Evolutionary conservation across 2,888 invertebrate species (phyloP).

Genomic region (Xestoiulus laeticollis): DNA sequence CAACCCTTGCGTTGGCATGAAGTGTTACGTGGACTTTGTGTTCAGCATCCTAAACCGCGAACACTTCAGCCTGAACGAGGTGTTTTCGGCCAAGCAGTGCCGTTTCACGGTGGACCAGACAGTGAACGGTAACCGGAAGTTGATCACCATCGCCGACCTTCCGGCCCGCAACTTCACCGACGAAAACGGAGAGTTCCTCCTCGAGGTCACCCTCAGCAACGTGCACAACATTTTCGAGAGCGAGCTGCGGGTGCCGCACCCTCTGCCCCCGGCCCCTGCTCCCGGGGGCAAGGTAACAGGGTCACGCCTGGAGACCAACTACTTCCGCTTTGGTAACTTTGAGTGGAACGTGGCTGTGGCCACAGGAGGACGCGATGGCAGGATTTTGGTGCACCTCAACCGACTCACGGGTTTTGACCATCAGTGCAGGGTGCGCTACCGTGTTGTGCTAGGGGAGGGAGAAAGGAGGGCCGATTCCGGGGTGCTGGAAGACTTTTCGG

Average conservation of each 20-base stretch:
- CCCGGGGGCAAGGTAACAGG: constrained; percentile 54
- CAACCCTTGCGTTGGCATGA: constrained; percentile 77
- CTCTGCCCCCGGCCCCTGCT: constrained; percentile 59
- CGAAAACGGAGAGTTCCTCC: constrained; percentile 79
- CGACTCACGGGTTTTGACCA: constrained; percentile 84
- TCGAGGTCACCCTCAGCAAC: constrained; percentile 80
- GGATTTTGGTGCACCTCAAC: constrained; percentile 68
- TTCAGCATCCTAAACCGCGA: constrained; percentile 82
- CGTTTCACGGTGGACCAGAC: constrained; percentile 66
- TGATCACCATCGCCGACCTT: constrained; percentile 76
- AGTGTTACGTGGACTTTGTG: constrained; percentile 81
- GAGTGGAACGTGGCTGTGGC: constrained; percentile 77
- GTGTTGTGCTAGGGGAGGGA: constrained; percentile 72
- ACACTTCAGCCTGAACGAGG: constrained; percentile 83
- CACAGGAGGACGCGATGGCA: constrained; percentile 61
- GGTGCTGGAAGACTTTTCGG: constrained; percentile 75
- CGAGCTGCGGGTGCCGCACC: constrained; percentile 72
- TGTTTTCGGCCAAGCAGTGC: constrained; percentile 79
- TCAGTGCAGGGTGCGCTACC: constrained; percentile 78
- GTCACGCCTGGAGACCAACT: constrained; percentile 70
- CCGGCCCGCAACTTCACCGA: constrained; percentile 78
- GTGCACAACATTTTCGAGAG: constrained; percentile 79
- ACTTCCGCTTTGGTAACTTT: constrained; percentile 81
- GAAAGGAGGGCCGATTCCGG: constrained; percentile 76
- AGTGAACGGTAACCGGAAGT: constrained; percentile 77